Evolutionary conservation across 2,113 vertebrate genomes (phyloP).

Genomic region (Perca schrenkii): DNA sequence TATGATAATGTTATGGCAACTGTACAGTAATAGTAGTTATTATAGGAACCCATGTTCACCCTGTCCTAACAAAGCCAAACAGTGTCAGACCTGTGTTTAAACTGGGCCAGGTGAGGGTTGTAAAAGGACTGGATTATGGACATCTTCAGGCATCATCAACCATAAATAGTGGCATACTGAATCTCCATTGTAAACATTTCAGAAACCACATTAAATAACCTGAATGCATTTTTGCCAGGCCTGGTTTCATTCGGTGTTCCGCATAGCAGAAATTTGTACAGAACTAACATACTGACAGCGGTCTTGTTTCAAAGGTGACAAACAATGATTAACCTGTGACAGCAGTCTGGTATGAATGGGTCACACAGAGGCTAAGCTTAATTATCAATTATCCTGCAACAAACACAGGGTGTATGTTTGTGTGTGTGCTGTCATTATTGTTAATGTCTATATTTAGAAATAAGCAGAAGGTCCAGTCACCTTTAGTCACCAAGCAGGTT

Average conservation of each 20-base stretch:
- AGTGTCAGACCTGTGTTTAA: slow-evolving; percentile 9
- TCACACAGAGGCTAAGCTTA: slow-evolving; percentile 42
- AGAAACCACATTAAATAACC: not conserved
- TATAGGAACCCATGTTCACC: slow-evolving; percentile 6
- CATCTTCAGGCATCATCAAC: not conserved
- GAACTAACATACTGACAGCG: not conserved
- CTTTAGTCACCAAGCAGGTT: slow-evolving; percentile 1
- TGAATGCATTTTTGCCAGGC: not conserved
- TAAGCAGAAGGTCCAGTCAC: slow-evolving; percentile 38
- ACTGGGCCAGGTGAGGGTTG: not conserved
- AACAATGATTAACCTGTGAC: slow-evolving; percentile 48
- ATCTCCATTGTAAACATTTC: not conserved
- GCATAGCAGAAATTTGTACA: not conserved
- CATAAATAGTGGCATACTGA: not conserved
- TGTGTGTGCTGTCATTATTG: slow-evolving; percentile 48
- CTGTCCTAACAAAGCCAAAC: not conserved
- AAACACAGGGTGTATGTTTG: slow-evolving; percentile 58
- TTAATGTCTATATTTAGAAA: slow-evolving; percentile 66
- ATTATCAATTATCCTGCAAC: slow-evolving; percentile 15
- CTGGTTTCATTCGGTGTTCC: not conserved
- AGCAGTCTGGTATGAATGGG: slow-evolving; percentile 16
- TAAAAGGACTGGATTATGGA: not conserved
- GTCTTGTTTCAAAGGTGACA: slow-evolving; percentile 18
- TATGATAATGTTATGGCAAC: not conserved
- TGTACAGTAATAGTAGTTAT: slow-evolving; percentile 1